These are phyloP conservation scores for Hypotaenidia okinawae DNA, from an alignment of 2,797 vertebrate genomes.

Conservation along the genomic window DNA sequence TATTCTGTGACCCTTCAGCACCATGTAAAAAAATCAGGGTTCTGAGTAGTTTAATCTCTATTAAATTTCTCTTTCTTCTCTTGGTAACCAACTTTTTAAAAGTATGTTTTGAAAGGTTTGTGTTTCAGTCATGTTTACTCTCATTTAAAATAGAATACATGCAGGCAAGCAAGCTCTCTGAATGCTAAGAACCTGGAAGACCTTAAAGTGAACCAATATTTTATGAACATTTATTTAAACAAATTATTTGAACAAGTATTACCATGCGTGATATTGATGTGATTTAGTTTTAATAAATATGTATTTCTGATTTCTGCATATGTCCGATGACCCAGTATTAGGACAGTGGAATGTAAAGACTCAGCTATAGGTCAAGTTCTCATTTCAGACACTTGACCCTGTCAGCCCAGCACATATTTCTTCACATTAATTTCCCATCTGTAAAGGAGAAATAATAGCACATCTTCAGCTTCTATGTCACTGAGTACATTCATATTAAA, in stretches of 20 bases:
- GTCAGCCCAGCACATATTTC: background rate
- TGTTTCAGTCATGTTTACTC: background rate
- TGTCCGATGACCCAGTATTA: background rate
- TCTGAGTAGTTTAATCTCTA: background rate
- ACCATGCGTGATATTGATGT: rapidly evolving
- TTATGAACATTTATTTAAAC: background rate
- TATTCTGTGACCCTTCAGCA: background rate
- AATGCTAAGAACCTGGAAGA: background rate
- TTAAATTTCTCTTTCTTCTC: background rate
- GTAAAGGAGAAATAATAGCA: background rate
- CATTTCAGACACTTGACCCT: background rate
- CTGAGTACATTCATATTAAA: background rate
- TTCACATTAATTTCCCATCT: background rate
- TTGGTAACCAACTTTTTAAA: background rate
- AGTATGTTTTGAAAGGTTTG: background rate
- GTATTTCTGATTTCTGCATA: background rate
- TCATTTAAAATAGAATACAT: background rate
- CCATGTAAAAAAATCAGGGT: background rate
- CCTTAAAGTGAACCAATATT: background rate
- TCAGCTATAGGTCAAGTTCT: background rate
- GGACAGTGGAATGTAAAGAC: background rate
- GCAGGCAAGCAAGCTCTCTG: rapidly evolving
- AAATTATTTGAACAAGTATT: background rate
- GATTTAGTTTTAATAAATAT: background rate
- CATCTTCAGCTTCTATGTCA: background rate